Percentiles rank a stretch among this genome's conserved stretches.
phyloP scores from a whole-genome alignment of 2,888 invertebrate species.

The Dusona sp. region DNA sequence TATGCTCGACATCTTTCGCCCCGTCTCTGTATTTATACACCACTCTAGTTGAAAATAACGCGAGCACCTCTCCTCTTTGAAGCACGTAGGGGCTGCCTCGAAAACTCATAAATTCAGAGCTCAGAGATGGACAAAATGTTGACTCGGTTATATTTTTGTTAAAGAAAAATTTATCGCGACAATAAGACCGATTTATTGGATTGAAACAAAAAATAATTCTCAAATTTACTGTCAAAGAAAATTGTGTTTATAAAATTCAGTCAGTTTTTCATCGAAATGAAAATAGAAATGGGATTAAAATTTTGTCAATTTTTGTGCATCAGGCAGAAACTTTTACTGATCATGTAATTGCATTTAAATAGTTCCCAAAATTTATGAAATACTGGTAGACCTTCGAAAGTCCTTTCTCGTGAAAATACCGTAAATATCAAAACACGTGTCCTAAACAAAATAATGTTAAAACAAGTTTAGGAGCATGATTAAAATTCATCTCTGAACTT shows the following conservation, averaged over 20 bases:
- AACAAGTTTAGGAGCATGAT: constrained; percentile 62
- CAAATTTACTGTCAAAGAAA: not conserved
- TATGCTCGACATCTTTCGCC: constrained; percentile 21
- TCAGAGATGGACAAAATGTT: constrained; percentile 54
- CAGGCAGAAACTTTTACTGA: not conserved
- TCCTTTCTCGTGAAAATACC: constrained; percentile 14
- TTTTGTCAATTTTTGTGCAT: constrained; percentile 37
- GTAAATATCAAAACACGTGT: constrained; percentile 26
- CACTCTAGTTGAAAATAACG: constrained; percentile 52
- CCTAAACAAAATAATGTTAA: constrained; percentile 19
- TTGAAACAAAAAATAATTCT: not conserved
- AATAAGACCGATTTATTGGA: constrained; percentile 1
- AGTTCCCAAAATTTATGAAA: constrained; percentile 2
- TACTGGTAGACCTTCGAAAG: not conserved
- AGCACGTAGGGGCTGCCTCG: constrained; percentile 51
- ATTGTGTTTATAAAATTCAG: not conserved
- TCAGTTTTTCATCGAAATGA: not conserved
- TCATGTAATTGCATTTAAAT: constrained; percentile 33
- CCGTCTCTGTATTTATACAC: constrained; percentile 40
- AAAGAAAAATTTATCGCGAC: constrained; percentile 8
- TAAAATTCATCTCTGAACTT: constrained; percentile 38
- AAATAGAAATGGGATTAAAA: not conserved
- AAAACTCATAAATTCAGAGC: constrained; percentile 34
- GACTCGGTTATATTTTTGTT: constrained; percentile 11
- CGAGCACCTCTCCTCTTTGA: constrained; percentile 46